Percentiles rank a stretch among this genome's conserved stretches.
Evolutionary conservation across 1,140 invertebrate genomes (phyloP).

Genomic region (Solenopsis invicta): DNA sequence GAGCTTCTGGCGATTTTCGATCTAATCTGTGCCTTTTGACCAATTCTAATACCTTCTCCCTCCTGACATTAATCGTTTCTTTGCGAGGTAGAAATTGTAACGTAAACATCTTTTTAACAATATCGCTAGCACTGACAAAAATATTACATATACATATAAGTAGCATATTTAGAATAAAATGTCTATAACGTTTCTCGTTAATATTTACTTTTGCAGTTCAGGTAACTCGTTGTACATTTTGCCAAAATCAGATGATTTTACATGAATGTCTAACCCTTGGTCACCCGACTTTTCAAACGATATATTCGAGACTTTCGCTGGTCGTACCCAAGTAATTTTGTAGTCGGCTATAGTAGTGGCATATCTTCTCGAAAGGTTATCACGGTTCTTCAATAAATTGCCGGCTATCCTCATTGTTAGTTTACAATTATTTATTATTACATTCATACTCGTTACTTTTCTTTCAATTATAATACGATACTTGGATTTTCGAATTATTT

Average conservation of each 20-base stretch:
- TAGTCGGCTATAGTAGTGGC: slow-evolving; percentile 88
- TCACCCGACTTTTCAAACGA: slow-evolving; percentile 89
- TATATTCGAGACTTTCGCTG: slow-evolving; percentile 87
- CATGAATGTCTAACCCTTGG: slow-evolving; percentile 82
- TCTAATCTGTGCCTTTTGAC: slow-evolving; percentile 88
- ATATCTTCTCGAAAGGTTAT: slow-evolving; percentile 70
- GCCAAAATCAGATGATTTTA: slow-evolving; percentile 82
- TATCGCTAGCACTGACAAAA: slow-evolving; percentile 86
- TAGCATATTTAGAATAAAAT: neutral
- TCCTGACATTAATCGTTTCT: slow-evolving; percentile 80
- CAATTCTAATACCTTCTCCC: slow-evolving; percentile 84
- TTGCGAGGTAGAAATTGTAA: slow-evolving; percentile 86
- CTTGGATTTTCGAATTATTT: no score
- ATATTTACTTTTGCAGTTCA: slow-evolving; percentile 87
- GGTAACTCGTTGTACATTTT: slow-evolving; percentile 84
- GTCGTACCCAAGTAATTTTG: slow-evolving; percentile 90
- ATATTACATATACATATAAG: slow-evolving; percentile 16
- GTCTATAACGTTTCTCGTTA: neutral
- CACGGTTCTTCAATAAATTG: slow-evolving; percentile 57
- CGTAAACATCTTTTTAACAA: slow-evolving; percentile 88
- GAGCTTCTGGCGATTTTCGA: slow-evolving; percentile 87
- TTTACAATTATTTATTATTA: slow-evolving; percentile 63
- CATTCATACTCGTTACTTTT: slow-evolving; percentile 68
- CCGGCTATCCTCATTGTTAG: neutral
- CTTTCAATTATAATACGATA: neutral